Evolutionary conservation across 2,888 invertebrate species (phyloP), one percentile per base, ranked within the genome.

Genomic region (Ctena decussata): DNA sequence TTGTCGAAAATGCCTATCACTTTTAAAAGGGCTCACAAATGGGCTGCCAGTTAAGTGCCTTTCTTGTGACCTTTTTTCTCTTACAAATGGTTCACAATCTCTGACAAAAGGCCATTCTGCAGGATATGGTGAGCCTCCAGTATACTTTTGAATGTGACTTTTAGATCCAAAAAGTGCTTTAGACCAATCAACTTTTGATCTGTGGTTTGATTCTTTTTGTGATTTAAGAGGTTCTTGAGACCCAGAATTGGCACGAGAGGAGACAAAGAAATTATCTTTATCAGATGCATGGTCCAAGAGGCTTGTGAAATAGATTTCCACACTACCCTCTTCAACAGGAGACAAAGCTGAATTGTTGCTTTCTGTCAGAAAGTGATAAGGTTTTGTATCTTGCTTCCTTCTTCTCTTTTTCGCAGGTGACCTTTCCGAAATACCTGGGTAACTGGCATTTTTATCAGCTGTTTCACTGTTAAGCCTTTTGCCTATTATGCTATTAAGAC

Each of bases 371-470:
- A 35, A 65, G 15, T 21, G 21, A 24, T 30, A 27, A 57, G n/a
- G 2, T 21, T 35, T 30, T 35, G 6, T 30, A 35, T 32, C 35
- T 30, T 65, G 65, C 21, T 65, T 87, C 24, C 75, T 84, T 27
- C 88, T 78, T 44, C 77, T 84, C 65, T 88, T 88, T 71, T 82
- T 88, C 12, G 88, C 85, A 41, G 88, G 88, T 44, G 88, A 88
- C 53, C 81, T 74, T 11, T 77, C 85, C 32, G 32, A 60, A 65
- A 11, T 35, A 65, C 35, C 5, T 5, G 15, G 35, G 53, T 3
- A 15, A 35, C 35, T 65, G 6, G 8, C 27, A 57, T 5, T 57
- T 3, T 46, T n/a, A 21, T n/a, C 46, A 5, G 46, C 12, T 12
- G 46, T 46, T 46, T 46, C 46, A 46, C 12, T 46, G 21, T 11